Percentiles rank a stretch among this genome's conserved stretches.
These are phyloP conservation scores for Macaria liturata DNA, from an alignment of 2,888 invertebrate species.

Conservation along the genomic window DNA sequence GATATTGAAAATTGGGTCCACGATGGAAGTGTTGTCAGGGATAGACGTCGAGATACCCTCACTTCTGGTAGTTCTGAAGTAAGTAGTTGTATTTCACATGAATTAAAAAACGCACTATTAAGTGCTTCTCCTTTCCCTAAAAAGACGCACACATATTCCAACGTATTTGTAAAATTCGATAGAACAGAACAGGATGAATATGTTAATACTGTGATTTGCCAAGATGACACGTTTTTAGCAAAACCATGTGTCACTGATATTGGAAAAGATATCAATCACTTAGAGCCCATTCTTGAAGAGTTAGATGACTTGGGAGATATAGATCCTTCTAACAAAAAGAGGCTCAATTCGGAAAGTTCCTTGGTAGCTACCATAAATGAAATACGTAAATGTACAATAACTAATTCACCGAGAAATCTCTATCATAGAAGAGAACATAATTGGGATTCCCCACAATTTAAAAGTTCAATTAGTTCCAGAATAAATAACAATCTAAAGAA, in stretches of 20 bases:
- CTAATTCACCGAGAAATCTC: constrained; percentile 82
- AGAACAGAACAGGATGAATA: constrained; percentile 77
- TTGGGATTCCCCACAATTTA: constrained; percentile 73
- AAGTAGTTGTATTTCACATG: constrained; percentile 75
- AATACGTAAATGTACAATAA: constrained; percentile 81
- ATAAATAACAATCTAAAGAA: constrained; percentile 65
- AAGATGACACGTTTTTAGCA: constrained; percentile 79
- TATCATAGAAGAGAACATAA: constrained; percentile 80
- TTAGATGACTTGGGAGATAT: constrained; percentile 80
- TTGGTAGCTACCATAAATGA: constrained; percentile 86
- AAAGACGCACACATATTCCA: constrained; percentile 73
- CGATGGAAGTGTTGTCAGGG: constrained; percentile 84
- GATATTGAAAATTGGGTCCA: constrained; percentile 86
- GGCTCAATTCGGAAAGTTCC: constrained; percentile 81
- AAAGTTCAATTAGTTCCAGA: constrained; percentile 49
- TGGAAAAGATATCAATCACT: constrained; percentile 77
- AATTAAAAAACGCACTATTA: constrained; percentile 70
- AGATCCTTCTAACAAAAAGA: constrained; percentile 64
- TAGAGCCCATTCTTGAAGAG: constrained; percentile 83
- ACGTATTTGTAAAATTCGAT: constrained; percentile 74
- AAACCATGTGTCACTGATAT: constrained; percentile 81
- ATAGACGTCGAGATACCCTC: constrained; percentile 81
- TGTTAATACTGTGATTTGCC: constrained; percentile 77
- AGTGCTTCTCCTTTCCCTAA: constrained; percentile 73
- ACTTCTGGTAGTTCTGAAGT: constrained; percentile 84